These are phyloP conservation scores for Paratrypauchen microcephalus DNA, from an alignment of 2,797 vertebrate species.

Conservation along the genomic window DNA sequence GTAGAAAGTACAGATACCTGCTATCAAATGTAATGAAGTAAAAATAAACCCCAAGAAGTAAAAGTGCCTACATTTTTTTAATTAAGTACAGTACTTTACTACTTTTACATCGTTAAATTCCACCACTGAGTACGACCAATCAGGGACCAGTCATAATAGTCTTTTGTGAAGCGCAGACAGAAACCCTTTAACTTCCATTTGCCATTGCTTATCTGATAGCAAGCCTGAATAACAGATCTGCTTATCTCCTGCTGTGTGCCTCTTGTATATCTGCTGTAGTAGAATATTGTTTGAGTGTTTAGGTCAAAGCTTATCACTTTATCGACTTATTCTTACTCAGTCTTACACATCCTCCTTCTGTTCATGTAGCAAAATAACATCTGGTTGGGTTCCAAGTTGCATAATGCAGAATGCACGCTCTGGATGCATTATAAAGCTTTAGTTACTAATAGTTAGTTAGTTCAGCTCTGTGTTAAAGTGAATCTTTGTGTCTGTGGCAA, in stretches of 20 bases:
- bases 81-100: too few relatives aligned
- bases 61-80: too few relatives aligned
- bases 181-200: slow-evolving; percentile 49
- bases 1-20: too few relatives aligned
- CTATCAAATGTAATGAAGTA: too few relatives aligned
- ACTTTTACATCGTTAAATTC: too few relatives aligned
- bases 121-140: too few relatives aligned
- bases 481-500: too few relatives aligned
- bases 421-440: too few relatives aligned
- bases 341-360: slow-evolving; percentile 38
- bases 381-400: background rate
- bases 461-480: too few relatives aligned
- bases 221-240: slow-evolving; percentile 8
- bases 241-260: slow-evolving; percentile 13
- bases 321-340: slow-evolving; percentile 42
- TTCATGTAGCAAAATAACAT: background rate
- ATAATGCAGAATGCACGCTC: too few relatives aligned
- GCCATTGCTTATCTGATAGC: slow-evolving; percentile 57
- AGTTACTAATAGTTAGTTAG: too few relatives aligned
- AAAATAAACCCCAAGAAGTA: too few relatives aligned
- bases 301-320: slow-evolving; percentile 34
- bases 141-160: slow-evolving; percentile 73
- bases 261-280: slow-evolving; percentile 13
- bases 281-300: background rate
- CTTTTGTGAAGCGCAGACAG: slow-evolving; percentile 75